Evolutionary conservation across 2,113 vertebrate genomes (phyloP), one percentile per base, ranked within the genome.

Genomic region (Otis tarda): DNA sequence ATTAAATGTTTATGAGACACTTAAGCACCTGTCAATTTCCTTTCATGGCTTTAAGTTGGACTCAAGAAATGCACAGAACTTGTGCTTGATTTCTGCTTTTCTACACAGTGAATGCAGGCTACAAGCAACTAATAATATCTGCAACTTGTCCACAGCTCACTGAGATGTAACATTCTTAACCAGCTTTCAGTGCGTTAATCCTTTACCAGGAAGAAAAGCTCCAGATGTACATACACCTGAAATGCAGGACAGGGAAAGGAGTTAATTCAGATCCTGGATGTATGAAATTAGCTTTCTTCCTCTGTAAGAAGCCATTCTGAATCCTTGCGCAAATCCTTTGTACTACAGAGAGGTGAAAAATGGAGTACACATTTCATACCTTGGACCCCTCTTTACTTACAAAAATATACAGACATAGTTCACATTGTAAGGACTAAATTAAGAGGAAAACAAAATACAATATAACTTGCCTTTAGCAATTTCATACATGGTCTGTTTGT

Each of bases 391-490:
- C 43, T 49, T 92, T 64, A 78, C 49, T 70, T 17, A 64, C 4
- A 67, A 64, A 60, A 70, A 37, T 10, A 37, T 28, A 41, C 8
- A 60, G 57, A 71, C 18, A 43, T 12, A 63, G 23, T 15, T 63
- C 60, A 43, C 59, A 67, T 4, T 41, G 53, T 43, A 55, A 59
- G 31, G 31, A 55, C 16, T 85, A 75, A 92, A 52, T 33, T 28
- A 56, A 81, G 39, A 55, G 68, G 21, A 73, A 70, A 83, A 64
- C 35, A 59, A 74, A 80, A 84, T 11, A 47, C 14, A 52, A 8
- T 18, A 64, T 9, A 81, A 80, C 96, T 97, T 95, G 60, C 98
- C 98, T 98, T 97, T 98, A 83, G 96, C 94, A 69, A 98, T 95
- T 83, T 94, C 95, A 74, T n/a, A 76, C 13, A 97, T 93, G 78